A percentile compares a stretch with the other conserved stretches of the same genome.
phyloP scores from a whole-genome alignment of 2,888 invertebrate genomes.

The Tenthredo distinguenda region DNA sequence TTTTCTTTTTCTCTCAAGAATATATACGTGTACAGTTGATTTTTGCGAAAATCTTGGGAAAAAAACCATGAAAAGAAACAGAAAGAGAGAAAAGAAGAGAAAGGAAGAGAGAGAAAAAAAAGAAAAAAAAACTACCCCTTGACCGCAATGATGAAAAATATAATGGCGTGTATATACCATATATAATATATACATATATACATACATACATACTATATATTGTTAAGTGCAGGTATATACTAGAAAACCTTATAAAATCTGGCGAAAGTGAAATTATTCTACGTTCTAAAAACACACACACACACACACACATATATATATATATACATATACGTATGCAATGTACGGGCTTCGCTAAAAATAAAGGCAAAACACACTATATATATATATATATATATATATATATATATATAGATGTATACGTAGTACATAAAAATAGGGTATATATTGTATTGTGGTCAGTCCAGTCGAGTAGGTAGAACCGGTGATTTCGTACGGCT shows the following conservation, averaged over 20 bases:
- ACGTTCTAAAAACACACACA: conserved; percentile 52
- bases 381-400: background rate
- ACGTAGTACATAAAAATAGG: background rate
- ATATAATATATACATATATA: background rate
- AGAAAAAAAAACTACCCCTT: conserved; percentile 45
- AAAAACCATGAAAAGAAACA: too few species aligned
- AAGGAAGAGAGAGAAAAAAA: background rate
- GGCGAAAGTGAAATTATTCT: conserved; percentile 60
- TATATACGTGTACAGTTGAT: too few species aligned
- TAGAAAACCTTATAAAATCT: conserved; percentile 68
- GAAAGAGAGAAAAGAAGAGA: too few species aligned
- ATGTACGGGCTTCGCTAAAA: conserved; percentile 72
- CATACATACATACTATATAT: background rate
- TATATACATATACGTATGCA: conserved; percentile 10
- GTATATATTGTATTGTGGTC: background rate
- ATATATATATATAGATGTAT: too few species aligned
- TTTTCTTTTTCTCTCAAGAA: too few species aligned
- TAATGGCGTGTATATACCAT: conserved; percentile 54
- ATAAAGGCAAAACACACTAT: conserved; percentile 59
- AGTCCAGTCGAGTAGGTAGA: background rate
- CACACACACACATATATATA: background rate
- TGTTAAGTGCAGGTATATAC: background rate
- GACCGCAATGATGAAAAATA: conserved; percentile 59
- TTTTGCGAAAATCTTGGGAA: too few species aligned
- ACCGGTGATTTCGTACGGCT: background rate